These are phyloP conservation scores for Acanthaster planci DNA, from an alignment of 35 echinoderm and acorn worm species.

Conservation along the genomic window DNA sequence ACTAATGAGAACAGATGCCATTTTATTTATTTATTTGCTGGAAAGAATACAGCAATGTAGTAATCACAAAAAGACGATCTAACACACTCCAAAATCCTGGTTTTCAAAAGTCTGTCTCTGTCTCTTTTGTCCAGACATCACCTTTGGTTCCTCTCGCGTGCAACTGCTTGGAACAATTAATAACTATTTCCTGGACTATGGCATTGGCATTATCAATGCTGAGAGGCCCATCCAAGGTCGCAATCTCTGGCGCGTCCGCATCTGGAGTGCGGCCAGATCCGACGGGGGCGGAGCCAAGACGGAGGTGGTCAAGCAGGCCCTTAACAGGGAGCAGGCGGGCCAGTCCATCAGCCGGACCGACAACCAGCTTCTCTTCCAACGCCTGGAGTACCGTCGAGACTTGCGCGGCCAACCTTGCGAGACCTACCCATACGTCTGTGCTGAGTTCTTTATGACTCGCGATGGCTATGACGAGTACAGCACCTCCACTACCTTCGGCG, in stretches of 20 bases:
- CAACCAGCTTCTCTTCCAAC: background rate
- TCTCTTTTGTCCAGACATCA: background rate
- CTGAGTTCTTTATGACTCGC: constrained; percentile 2
- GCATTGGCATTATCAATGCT: background rate
- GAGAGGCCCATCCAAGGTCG: background rate
- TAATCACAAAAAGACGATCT: no score
- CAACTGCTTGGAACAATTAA: background rate
- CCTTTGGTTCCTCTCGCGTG: background rate
- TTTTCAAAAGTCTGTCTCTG: background rate
- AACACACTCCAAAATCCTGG: no score
- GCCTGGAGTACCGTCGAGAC: background rate
- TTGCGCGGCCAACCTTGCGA: background rate
- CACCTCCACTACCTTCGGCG: background rate
- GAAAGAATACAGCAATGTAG: no score
- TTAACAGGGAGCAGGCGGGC: background rate
- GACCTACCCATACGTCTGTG: constrained; percentile 6
- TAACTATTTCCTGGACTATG: background rate
- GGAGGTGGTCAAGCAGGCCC: background rate
- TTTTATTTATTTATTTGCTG: no score
- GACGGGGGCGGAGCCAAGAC: background rate
- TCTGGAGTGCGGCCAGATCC: background rate
- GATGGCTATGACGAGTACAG: background rate
- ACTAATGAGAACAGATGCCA: no score
- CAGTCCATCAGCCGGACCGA: background rate
- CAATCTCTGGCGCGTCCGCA: background rate